Evolutionary conservation across 2,888 invertebrate species (phyloP).

Genomic region (Gasteruption jaculator): DNA sequence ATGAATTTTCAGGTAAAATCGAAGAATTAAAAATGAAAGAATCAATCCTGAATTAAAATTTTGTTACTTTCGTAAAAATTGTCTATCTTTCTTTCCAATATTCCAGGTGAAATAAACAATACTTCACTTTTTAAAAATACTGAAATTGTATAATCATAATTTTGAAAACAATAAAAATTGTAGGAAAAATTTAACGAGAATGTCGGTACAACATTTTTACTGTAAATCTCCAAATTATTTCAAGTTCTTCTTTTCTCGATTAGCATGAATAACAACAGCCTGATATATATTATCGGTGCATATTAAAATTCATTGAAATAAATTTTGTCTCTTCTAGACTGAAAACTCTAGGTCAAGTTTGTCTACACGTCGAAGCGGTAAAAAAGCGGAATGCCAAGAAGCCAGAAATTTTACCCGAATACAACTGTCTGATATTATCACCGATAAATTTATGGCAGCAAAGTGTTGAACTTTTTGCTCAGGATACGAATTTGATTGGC

Average conservation of each 20-base stretch:
- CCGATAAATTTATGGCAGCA: constrained; percentile 94
- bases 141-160: too few species aligned
- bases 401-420: constrained; percentile 77
- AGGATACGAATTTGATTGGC: constrained; percentile 74
- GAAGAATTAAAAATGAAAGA: constrained; percentile 2
- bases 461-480: constrained; percentile 71
- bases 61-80: not conserved
- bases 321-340: constrained; percentile 54
- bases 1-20: not conserved
- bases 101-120: too few species aligned
- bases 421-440: constrained; percentile 85
- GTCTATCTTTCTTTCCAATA: too few species aligned
- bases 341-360: constrained; percentile 73
- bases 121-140: too few species aligned
- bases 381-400: constrained; percentile 60
- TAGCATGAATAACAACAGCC: not conserved
- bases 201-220: too few species aligned
- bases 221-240: not conserved
- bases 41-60: constrained; percentile 1
- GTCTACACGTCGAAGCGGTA: constrained; percentile 80
- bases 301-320: not conserved
- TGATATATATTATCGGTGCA: not conserved
- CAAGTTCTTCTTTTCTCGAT: not conserved
- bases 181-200: too few species aligned
- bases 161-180: too few species aligned